A percentile compares a stretch with the other conserved stretches of the same genome.
These are phyloP conservation scores for Ametastegia equiseti DNA, from an alignment of 2,888 invertebrate genomes.

Conservation along the genomic window DNA sequence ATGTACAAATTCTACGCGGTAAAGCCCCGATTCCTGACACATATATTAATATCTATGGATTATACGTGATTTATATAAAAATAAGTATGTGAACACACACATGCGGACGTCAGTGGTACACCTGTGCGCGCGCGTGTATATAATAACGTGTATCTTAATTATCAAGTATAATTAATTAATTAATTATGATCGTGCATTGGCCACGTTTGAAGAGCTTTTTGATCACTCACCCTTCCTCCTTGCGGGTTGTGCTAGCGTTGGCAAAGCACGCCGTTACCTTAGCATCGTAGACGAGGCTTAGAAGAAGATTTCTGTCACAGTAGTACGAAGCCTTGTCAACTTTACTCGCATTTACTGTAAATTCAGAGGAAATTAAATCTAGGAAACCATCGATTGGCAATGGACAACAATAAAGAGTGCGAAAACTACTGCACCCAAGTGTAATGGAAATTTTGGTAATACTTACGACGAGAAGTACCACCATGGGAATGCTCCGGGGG, in stretches of 20 bases:
- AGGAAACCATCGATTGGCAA: constrained; percentile 75
- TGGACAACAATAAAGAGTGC: not conserved
- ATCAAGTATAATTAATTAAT: constrained; percentile 8
- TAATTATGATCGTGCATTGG: constrained; percentile 14
- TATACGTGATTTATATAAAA: not conserved
- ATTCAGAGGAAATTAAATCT: no score
- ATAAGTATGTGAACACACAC: not conserved
- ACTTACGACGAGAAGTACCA: constrained; percentile 61
- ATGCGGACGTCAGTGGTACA: constrained; percentile 24
- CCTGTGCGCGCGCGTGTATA: not conserved
- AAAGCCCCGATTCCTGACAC: not conserved
- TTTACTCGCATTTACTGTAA: constrained; percentile 77
- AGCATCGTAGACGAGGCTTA: constrained; percentile 92
- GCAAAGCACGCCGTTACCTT: constrained; percentile 92
- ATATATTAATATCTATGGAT: not conserved
- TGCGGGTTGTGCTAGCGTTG: constrained; percentile 85
- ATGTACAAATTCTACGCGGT: not conserved
- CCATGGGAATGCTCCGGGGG: constrained; percentile 81
- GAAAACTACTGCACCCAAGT: no score
- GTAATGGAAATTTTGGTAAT: no score
- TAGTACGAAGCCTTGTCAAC: constrained; percentile 80
- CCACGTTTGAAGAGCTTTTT: not conserved
- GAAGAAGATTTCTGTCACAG: constrained; percentile 90
- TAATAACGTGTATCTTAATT: constrained; percentile 9
- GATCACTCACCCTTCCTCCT: constrained; percentile 82